phyloP scores from a whole-genome alignment of 2,797 vertebrate genomes.

The Falco peregrinus region DNA sequence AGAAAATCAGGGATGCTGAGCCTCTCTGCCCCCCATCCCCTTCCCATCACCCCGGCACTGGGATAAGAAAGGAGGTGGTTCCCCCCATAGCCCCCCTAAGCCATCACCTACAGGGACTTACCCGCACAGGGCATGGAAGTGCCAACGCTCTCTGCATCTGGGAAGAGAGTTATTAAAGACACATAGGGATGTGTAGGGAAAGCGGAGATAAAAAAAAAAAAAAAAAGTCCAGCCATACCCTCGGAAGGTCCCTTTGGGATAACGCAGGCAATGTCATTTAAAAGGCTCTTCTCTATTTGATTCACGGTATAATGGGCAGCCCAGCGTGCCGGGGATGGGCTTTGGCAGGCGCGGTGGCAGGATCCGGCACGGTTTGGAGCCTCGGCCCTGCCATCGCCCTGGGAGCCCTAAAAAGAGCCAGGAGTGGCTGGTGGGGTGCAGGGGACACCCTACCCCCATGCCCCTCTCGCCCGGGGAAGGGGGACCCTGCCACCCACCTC shows the following conservation, averaged over 20 bases:
- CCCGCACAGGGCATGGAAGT: neutral
- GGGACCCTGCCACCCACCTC: neutral
- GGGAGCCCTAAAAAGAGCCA: neutral
- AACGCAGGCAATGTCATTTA: neutral
- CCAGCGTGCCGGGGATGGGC: neutral
- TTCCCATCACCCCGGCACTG: neutral
- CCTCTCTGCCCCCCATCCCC: too few relatives aligned
- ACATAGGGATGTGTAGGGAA: neutral
- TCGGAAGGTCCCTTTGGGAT: conserved; percentile 2
- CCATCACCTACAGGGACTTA: neutral
- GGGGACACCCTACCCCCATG: neutral
- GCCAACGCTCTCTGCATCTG: conserved; percentile 12
- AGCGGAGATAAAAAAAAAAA: neutral
- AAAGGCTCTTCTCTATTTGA: neutral
- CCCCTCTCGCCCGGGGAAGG: rapidly evolving
- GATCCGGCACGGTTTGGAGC: neutral
- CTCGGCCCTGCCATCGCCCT: neutral
- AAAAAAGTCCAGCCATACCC: neutral
- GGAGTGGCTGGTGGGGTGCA: neutral
- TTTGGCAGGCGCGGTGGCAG: neutral
- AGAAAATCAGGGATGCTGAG: neutral
- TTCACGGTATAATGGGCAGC: neutral
- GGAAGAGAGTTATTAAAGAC: neutral
- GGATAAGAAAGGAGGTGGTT: neutral
- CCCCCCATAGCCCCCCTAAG: rapidly evolving